Percentiles rank a stretch among this genome's conserved stretches.
These are phyloP conservation scores for Hyla sarda DNA, from an alignment of 2,113 vertebrate species.

Conservation along the genomic window DNA sequence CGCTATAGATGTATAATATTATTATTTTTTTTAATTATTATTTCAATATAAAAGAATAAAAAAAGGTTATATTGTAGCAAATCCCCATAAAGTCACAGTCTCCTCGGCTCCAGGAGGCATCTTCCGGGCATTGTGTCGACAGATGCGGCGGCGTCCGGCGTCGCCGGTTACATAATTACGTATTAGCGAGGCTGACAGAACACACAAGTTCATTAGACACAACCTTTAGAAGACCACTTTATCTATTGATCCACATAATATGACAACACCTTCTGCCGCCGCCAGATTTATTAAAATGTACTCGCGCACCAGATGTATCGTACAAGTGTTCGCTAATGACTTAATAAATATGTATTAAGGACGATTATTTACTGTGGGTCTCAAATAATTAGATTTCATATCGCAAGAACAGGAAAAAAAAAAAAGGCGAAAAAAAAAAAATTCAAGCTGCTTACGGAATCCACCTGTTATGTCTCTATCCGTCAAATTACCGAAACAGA, in stretches of 20 bases:
- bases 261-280: conserved; percentile 33
- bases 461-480: background rate
- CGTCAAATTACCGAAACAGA: background rate
- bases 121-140: background rate
- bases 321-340: conserved; percentile 35
- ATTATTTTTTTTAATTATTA: no score
- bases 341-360: conserved; percentile 38
- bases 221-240: conserved; percentile 42
- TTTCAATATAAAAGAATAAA: no score
- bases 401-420: background rate
- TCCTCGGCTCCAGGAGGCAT: background rate
- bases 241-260: conserved; percentile 16
- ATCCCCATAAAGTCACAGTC: background rate
- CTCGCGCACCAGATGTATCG: conserved; percentile 1
- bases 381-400: conserved; percentile 4
- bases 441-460: background rate
- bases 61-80: background rate
- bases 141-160: conserved; percentile 9
- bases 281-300: background rate
- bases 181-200: conserved; percentile 29
- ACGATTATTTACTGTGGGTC: conserved; percentile 25
- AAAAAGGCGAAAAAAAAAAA: background rate
- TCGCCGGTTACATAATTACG: conserved; percentile 28
- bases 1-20: no score
- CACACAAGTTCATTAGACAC: conserved; percentile 41